A percentile compares a stretch with the other conserved stretches of the same genome.
phyloP scores from a whole-genome alignment of 2,113 vertebrate genomes.

The Coptodon rendalli region DNA sequence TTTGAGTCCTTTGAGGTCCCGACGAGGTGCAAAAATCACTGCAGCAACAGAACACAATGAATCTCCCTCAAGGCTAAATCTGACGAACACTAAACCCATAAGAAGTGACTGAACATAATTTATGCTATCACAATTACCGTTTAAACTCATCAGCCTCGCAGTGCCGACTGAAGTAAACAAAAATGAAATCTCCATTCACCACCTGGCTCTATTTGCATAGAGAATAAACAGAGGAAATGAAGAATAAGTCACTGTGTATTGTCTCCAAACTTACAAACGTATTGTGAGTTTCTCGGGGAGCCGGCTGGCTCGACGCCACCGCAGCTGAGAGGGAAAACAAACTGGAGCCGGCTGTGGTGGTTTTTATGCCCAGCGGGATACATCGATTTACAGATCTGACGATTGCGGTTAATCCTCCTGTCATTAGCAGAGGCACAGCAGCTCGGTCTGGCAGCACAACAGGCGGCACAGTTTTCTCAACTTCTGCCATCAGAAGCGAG shows the following conservation, averaged over 20 bases:
- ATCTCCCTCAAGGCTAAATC: not conserved
- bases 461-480: not conserved
- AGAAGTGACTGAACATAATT: not conserved
- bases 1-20: not conserved
- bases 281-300: not conserved
- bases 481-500: not conserved
- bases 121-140: not conserved
- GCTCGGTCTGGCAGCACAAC: not conserved
- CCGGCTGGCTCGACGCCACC: not conserved
- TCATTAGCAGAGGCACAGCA: not conserved
- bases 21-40: not conserved
- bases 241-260: not conserved
- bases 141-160: not conserved
- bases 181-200: not conserved
- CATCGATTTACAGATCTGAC: not conserved
- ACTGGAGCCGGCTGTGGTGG: not conserved
- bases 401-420: not conserved
- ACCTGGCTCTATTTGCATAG: not conserved
- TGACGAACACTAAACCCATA: not conserved
- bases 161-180: not conserved
- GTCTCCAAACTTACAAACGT: not conserved
- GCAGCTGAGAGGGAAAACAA: not conserved
- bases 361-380: not conserved
- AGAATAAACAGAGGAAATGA: not conserved
- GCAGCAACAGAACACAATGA: not conserved